Base-by-base conservation (phyloP, 2,113 vertebrate species). In the Dicentrarchus labrax region DNA sequence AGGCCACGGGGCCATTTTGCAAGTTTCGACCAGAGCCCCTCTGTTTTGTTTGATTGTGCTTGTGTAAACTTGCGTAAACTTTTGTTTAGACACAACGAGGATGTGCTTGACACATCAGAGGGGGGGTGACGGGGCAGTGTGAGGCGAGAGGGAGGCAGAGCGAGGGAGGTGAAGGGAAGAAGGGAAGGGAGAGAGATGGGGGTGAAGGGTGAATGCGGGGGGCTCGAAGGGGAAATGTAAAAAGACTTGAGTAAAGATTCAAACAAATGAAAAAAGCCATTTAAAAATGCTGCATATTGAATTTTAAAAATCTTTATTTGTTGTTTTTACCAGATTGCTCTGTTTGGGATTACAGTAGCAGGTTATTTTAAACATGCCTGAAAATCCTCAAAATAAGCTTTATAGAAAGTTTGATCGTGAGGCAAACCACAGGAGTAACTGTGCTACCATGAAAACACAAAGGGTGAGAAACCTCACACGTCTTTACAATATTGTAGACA, bases 11-110 rank as follows among this genome's bases (percentile, higher is more conserved):
- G 43, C 57, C 57, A 51, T 78, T 81, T 73, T 61, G 72, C 77
- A 86, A 86, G 83, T 91, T 84, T 72, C 65, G 65, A 66, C 81
- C 36, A 13, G 59, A 68, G 80, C 61, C 39, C 8, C 51, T 87
- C 72, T 86, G 78, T 88, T 91, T 67, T 86, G 83, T 88, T 84
- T 86, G 71, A 84, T 84, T 70, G 78, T 38, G 65, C 78, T 85
- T 73, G 74, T 87, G 71, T 89, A 87, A 86, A 90, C 88, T 77
- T 80, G 72, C 36, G 39, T 76, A 87, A 89, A 83, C 66, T 51
- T 56, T 89, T 84, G 86, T 89, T 87, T 89, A 87, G 87, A 91
- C 79, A 73, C 62, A 75, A 30, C 45, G 30, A 79, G 75, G 83
- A 86, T 89, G 87, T 80, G 82, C 76, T 68, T 87, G 82, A 74